Evolutionary conservation across 2,888 invertebrate species (phyloP).

Genomic region (Acleris holmiana): DNA sequence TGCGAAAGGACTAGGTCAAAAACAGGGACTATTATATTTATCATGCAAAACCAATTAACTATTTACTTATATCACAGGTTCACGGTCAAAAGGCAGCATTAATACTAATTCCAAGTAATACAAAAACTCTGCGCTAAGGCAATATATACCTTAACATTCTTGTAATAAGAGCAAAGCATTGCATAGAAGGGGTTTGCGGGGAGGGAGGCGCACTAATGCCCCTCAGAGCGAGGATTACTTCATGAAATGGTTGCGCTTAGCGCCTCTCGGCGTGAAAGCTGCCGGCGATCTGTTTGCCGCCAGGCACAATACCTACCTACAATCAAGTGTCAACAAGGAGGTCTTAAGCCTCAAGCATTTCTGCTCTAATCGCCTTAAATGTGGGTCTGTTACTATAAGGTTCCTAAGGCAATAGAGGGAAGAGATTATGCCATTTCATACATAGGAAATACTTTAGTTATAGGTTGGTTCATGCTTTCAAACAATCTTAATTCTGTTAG

Average conservation of each 20-base stretch:
- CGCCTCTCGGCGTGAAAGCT: conserved; percentile 70
- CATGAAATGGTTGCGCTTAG: conserved; percentile 72
- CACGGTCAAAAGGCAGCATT: background rate
- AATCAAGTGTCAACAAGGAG: conserved; percentile 60
- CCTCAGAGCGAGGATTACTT: conserved; percentile 71
- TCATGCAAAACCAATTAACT: too few relatives aligned
- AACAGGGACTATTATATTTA: too few relatives aligned
- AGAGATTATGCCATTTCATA: background rate
- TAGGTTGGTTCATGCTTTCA: too few relatives aligned
- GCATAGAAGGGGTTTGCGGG: conserved; percentile 49
- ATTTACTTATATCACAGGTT: background rate
- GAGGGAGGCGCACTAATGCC: conserved; percentile 64
- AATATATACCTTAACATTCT: conserved; percentile 45
- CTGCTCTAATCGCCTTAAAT: conserved; percentile 34
- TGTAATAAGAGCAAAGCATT: conserved; percentile 61
- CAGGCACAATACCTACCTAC: conserved; percentile 50
- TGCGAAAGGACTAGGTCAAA: too few relatives aligned
- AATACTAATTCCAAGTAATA: background rate
- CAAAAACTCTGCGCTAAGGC: conserved; percentile 25
- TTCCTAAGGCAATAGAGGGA: conserved; percentile 21
- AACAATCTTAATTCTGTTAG: too few relatives aligned
- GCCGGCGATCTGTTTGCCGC: conserved; percentile 68
- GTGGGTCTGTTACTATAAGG: conserved; percentile 26
- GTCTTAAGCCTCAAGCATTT: conserved; percentile 39
- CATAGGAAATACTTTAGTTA: too few relatives aligned